A percentile compares a stretch with the other conserved stretches of the same genome.
Conservation (phyloP, 2,888 invertebrate species). For the Perizoma flavofasciatum region DNA sequence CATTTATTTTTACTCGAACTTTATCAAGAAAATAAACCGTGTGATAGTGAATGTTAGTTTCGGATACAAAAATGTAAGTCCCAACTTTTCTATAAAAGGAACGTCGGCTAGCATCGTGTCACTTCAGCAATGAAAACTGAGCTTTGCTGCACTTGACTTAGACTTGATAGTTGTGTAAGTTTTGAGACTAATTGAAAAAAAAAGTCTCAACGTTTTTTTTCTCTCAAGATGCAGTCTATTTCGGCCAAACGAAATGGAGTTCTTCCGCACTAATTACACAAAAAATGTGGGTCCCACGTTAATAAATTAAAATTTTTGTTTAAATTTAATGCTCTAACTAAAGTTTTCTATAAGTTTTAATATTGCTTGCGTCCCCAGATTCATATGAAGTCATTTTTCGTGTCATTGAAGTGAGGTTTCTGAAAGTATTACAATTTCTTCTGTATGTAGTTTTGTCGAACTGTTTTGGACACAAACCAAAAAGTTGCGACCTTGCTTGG, state of each 20-base stretch:
- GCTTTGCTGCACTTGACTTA: not conserved
- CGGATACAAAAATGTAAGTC: conserved; percentile 46
- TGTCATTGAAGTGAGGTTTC: not conserved
- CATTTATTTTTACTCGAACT: conserved; percentile 17
- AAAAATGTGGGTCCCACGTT: too few species aligned
- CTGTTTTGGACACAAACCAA: conserved; percentile 47
- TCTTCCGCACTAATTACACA: too few species aligned
- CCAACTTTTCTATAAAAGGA: conserved; percentile 47
- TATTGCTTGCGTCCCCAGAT: too few species aligned
- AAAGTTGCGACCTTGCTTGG: conserved; percentile 18
- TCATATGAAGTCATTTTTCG: not conserved
- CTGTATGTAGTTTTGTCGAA: conserved; percentile 24
- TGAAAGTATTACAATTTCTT: not conserved
- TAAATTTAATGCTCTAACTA: too few species aligned
- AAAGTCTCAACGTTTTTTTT: too few species aligned
- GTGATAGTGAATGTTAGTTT: conserved; percentile 42
- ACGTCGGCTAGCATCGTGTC: conserved; percentile 1
- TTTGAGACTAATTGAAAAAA: too few species aligned
- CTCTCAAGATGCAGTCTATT: too few species aligned
- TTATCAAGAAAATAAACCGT: conserved; percentile 27
- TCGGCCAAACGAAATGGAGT: too few species aligned
- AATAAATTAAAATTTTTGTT: too few species aligned
- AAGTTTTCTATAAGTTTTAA: too few species aligned
- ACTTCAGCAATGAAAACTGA: not conserved
- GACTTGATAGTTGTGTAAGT: not conserved